Conservation (phyloP, 2,888 invertebrate genomes). For the Orthosia gracilis region DNA sequence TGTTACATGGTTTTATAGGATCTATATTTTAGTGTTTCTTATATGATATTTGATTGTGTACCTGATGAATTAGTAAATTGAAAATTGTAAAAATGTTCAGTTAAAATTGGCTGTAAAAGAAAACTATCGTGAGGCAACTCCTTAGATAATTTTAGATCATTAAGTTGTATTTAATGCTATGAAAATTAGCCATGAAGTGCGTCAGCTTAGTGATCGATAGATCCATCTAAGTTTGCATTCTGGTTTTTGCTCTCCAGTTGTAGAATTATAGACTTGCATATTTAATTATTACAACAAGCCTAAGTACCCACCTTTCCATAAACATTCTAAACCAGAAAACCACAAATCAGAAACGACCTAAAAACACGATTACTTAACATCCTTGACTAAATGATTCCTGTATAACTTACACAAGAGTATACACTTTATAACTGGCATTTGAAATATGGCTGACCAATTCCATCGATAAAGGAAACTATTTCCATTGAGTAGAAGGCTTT, state of each 20-base stretch:
- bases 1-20: too few relatives aligned
- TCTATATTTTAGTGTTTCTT: too few relatives aligned
- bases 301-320: conserved; percentile 32
- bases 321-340: conserved; percentile 50
- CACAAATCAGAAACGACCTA: conserved; percentile 46
- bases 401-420: conserved; percentile 50
- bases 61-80: neutral
- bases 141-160: too few relatives aligned
- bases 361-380: conserved; percentile 53
- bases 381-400: conserved; percentile 42
- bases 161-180: too few relatives aligned
- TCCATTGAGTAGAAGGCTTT: conserved; percentile 46
- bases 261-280: conserved; percentile 1
- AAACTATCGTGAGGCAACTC: neutral
- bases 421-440: conserved; percentile 4
- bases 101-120: neutral
- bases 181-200: neutral
- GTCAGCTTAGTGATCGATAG: neutral
- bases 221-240: neutral
- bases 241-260: too few relatives aligned
- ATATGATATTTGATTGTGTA: too few relatives aligned
- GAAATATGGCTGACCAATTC: conserved; percentile 36
- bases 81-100: neutral
- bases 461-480: conserved; percentile 57
- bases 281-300: conserved; percentile 14